phyloP scores from a whole-genome alignment of 2,113 vertebrate species.

The Mus pahari region DNA sequence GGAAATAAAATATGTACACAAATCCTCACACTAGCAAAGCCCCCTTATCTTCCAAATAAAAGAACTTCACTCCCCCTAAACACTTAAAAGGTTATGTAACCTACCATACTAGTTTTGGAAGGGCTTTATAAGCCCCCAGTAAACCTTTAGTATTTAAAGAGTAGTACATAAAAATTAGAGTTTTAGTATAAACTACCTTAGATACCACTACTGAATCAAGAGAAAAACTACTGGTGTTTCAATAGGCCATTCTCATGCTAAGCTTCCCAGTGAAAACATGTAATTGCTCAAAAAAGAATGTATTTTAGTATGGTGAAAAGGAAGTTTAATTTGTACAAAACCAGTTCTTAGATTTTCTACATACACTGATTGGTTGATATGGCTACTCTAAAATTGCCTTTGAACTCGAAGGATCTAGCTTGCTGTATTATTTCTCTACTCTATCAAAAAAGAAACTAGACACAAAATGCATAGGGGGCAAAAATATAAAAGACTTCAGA shows the following conservation, averaged over 20 bases:
- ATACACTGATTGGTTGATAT: slow-evolving; percentile 15
- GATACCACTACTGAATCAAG: slow-evolving; percentile 17
- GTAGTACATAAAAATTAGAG: slow-evolving; percentile 30
- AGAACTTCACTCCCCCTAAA: slow-evolving; percentile 40
- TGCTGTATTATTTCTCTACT: slow-evolving; percentile 6
- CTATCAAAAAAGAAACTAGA: neutral
- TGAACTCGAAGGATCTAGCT: slow-evolving; percentile 40
- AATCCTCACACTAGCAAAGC: slow-evolving; percentile 33
- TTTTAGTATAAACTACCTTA: slow-evolving; percentile 49
- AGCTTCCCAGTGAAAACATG: slow-evolving; percentile 39
- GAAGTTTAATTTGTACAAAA: slow-evolving; percentile 59
- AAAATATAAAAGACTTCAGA: neutral
- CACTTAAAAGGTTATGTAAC: neutral
- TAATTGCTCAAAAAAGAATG: slow-evolving; percentile 69
- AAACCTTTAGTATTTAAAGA: slow-evolving; percentile 58
- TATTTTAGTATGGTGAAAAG: slow-evolving; percentile 55
- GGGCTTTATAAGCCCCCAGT: slow-evolving; percentile 37
- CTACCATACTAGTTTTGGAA: slow-evolving; percentile 56
- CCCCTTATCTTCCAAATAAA: neutral
- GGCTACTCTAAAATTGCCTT: slow-evolving; percentile 51
- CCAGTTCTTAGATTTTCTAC: slow-evolving; percentile 29
- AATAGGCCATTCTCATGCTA: slow-evolving; percentile 35
- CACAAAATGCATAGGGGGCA: slow-evolving; percentile 54
- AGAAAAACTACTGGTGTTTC: slow-evolving; percentile 36
- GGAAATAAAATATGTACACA: slow-evolving; percentile 52